A percentile compares a stretch with the other conserved stretches of the same genome.
Evolutionary conservation across 2,113 vertebrate genomes (phyloP).

Genomic region (Lucifuga dentata): DNA sequence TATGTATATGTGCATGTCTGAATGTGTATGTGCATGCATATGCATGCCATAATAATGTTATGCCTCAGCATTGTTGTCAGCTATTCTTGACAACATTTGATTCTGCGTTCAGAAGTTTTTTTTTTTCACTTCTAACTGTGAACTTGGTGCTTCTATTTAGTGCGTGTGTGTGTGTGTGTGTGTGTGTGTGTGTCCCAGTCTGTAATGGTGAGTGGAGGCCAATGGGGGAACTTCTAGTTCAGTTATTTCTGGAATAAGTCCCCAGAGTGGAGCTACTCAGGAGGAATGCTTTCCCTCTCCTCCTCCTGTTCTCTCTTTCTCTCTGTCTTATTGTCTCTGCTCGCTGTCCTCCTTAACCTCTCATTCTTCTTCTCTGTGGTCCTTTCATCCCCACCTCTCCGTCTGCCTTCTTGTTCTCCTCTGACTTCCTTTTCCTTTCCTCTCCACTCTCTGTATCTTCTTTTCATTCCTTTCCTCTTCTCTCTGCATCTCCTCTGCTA

Average conservation of each 20-base stretch:
- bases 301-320: constrained; percentile 55
- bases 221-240: constrained; percentile 75
- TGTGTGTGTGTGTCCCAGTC: constrained; percentile 31
- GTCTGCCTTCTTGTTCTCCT: too few species aligned
- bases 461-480: neutral
- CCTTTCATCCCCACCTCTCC: constrained; percentile 14
- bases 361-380: constrained; percentile 19
- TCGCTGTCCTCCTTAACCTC: constrained; percentile 61
- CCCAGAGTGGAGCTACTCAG: constrained; percentile 71
- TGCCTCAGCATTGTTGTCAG: neutral
- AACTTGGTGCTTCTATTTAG: constrained; percentile 35
- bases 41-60: neutral
- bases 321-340: constrained; percentile 41
- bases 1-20: constrained; percentile 15
- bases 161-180: constrained; percentile 30
- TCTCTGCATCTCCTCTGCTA: constrained; percentile 40
- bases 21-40: constrained; percentile 19
- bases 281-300: constrained; percentile 71
- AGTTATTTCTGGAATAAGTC: constrained; percentile 82
- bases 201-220: constrained; percentile 44
- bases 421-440: neutral
- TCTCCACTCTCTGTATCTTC: neutral
- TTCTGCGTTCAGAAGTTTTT: constrained; percentile 3
- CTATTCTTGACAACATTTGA: constrained; percentile 7
- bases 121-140: constrained; percentile 1